phyloP scores from a whole-genome alignment of 2,888 invertebrate species.

The Conistra vaccinii region DNA sequence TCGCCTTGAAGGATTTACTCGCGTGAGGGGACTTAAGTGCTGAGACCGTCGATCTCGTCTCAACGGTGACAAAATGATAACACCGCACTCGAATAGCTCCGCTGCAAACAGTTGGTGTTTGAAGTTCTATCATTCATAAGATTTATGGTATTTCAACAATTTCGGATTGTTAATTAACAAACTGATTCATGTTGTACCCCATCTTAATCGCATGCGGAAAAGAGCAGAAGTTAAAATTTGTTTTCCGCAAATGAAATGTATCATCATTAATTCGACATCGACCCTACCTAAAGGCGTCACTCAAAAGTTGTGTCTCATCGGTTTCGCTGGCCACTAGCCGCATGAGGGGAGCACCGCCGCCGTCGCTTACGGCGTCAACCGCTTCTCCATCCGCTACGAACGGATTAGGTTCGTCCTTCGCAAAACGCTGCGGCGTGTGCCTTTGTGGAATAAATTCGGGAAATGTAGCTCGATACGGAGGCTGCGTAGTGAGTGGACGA shows the following conservation, averaged over 20 bases:
- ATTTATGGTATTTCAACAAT: not conserved
- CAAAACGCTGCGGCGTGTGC: conserved; percentile 76
- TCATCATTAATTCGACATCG: conserved; percentile 2
- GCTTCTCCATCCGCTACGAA: conserved; percentile 73
- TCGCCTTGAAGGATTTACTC: conserved; percentile 27
- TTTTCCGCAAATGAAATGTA: not conserved
- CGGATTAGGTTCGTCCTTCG: conserved; percentile 88
- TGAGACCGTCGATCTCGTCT: conserved; percentile 1
- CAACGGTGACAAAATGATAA: conserved; percentile 18
- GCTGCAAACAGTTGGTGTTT: not conserved
- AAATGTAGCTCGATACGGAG: conserved; percentile 89
- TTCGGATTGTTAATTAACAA: not conserved
- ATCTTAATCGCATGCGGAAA: not conserved
- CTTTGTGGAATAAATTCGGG: conserved; percentile 80
- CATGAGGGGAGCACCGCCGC: conserved; percentile 41
- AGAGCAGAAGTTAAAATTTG: not conserved
- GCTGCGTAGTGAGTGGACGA: conserved; percentile 86
- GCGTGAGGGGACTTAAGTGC: conserved; percentile 17
- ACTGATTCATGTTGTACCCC: not conserved
- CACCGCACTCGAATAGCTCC: not conserved
- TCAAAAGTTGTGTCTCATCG: conserved; percentile 30
- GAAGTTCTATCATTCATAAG: not conserved
- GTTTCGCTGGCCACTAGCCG: conserved; percentile 48
- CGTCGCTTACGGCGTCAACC: conserved; percentile 49
- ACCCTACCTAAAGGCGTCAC: conserved; percentile 3